phyloP scores from a whole-genome alignment of 2,113 vertebrate genomes.

The Larimichthys crocea region DNA sequence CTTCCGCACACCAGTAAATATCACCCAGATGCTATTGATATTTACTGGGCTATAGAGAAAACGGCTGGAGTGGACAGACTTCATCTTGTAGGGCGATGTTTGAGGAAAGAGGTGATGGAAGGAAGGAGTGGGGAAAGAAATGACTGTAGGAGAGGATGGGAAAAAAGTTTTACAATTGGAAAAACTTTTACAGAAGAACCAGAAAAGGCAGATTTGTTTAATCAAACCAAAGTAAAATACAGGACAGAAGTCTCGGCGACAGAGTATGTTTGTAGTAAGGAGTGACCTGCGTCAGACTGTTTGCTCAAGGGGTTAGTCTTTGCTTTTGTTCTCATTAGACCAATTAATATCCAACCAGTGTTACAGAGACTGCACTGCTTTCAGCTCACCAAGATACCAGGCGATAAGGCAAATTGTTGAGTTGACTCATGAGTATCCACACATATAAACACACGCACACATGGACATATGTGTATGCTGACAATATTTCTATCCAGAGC shows the following conservation, averaged over 20 bases:
- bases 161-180: background rate
- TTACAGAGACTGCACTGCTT: conserved; percentile 48
- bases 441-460: background rate
- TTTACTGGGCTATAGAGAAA: conserved; percentile 61
- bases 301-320: conserved; percentile 65
- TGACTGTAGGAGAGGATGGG: background rate
- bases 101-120: background rate
- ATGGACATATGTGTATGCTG: background rate
- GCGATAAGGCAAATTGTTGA: conserved; percentile 28
- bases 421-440: conserved; percentile 8
- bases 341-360: conserved; percentile 69
- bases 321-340: conserved; percentile 57
- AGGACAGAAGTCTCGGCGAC: conserved; percentile 19
- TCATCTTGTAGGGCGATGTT: conserved; percentile 31
- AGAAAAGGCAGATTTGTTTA: conserved; percentile 1
- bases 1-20: conserved; percentile 81
- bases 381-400: conserved; percentile 45
- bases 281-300: conserved; percentile 48
- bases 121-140: background rate
- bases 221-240: conserved; percentile 14
- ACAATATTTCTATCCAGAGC: background rate
- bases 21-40: conserved; percentile 72
- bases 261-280: conserved; percentile 34
- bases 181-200: background rate
- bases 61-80: conserved; percentile 38